These are phyloP conservation scores for Pelagia noctiluca DNA, from an alignment of 30 jellyfish, hydroid and myxozoan species.

Conservation along the genomic window DNA sequence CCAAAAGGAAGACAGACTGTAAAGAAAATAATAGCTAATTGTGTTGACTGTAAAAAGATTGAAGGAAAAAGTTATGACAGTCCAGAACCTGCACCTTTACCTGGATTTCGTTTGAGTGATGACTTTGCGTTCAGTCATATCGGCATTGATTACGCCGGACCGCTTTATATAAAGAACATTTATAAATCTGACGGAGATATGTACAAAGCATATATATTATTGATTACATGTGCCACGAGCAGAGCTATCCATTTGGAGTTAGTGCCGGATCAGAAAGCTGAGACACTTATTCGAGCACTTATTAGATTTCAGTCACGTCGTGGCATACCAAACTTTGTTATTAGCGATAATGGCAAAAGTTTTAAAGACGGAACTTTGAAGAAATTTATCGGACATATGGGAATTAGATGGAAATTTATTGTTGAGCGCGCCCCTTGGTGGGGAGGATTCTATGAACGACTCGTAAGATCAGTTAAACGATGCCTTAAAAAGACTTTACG, in stretches of 20 bases:
- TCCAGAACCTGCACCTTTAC: conserved; percentile 61
- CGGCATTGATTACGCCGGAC: conserved; percentile 72
- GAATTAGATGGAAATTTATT: conserved; percentile 69
- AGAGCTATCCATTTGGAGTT: conserved; percentile 80
- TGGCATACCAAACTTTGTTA: conserved; percentile 49
- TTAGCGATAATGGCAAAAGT: conserved; percentile 63
- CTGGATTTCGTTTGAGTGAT: conserved; percentile 12
- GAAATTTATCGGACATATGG: conserved; percentile 46
- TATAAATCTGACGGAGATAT: conserved; percentile 48
- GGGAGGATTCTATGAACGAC: conserved; percentile 52
- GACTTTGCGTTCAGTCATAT: conserved; percentile 50
- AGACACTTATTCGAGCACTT: conserved; percentile 65
- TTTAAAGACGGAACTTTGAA: conserved; percentile 63
- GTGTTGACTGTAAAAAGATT: conserved; percentile 32
- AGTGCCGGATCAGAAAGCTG: conserved; percentile 62
- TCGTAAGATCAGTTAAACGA: conserved; percentile 68
- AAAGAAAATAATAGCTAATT: conserved; percentile 26
- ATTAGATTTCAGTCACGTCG: conserved; percentile 55
- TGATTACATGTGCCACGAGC: conserved; percentile 46
- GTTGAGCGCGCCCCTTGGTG: conserved; percentile 74
- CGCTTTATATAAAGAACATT: conserved; percentile 48
- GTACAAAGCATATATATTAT: conserved; percentile 38
- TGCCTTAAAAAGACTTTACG: conserved; percentile 48
- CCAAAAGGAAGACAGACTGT: conserved; percentile 32
- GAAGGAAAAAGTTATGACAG: conserved; percentile 51